Conservation (phyloP, 2,888 invertebrate species). For the Leptinotarsa rubiginosa region DNA sequence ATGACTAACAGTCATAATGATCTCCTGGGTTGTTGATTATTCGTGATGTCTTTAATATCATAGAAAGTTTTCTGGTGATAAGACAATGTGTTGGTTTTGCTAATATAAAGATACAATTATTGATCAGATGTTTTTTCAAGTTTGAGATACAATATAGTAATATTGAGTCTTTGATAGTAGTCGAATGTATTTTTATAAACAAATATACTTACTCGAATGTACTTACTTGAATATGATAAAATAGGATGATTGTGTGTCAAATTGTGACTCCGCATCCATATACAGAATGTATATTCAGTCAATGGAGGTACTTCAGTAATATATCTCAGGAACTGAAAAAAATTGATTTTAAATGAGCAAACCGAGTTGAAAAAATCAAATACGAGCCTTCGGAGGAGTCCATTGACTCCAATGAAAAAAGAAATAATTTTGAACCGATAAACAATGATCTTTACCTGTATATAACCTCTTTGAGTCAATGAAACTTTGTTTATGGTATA, state of each 20-base stretch:
- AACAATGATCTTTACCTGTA: constrained; percentile 69
- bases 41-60: no score
- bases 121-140: no score
- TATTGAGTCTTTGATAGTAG: neutral
- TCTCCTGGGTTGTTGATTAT: no score
- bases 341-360: neutral
- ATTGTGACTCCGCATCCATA: constrained; percentile 69
- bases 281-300: constrained; percentile 70
- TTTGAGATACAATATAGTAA: no score
- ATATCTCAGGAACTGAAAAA: constrained; percentile 68
- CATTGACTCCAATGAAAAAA: neutral
- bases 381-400: no score
- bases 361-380: neutral
- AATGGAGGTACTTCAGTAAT: constrained; percentile 68
- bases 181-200: no score
- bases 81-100: no score
- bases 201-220: constrained; percentile 18
- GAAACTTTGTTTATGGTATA: constrained; percentile 71
- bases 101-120: no score
- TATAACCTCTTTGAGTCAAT: constrained; percentile 77
- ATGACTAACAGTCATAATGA: no score
- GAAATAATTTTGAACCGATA: no score
- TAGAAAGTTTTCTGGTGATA: no score
- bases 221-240: constrained; percentile 71
- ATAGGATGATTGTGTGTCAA: constrained; percentile 68